Conservation (phyloP, 1,140 invertebrate species). For the Drosophila athabasca region DNA sequence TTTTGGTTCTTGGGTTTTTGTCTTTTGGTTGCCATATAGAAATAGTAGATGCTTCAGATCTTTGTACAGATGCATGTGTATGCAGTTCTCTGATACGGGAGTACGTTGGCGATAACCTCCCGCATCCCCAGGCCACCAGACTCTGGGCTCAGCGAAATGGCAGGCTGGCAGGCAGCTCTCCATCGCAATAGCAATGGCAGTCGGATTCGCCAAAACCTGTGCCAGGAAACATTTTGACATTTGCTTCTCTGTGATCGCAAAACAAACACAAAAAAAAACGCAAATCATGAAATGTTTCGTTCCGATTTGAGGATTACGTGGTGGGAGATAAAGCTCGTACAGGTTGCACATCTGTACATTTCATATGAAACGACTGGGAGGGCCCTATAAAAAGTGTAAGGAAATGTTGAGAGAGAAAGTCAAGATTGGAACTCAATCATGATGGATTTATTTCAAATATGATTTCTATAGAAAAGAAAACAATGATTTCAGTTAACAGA, state of each 20-base stretch:
- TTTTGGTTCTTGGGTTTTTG: conserved; percentile 13
- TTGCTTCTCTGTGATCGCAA: conserved; percentile 27
- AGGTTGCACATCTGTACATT: not conserved
- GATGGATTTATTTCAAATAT: too few species aligned
- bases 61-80: conserved; percentile 14
- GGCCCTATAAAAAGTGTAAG: too few species aligned
- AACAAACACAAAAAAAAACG: conserved; percentile 3
- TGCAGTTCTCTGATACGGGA: conserved; percentile 46
- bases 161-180: not conserved
- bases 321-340: conserved; percentile 5
- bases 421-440: too few species aligned
- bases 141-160: conserved; percentile 2
- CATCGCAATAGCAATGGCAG: conserved; percentile 49
- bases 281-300: not conserved
- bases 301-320: conserved; percentile 16
- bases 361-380: too few species aligned
- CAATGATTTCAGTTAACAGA: too few species aligned
- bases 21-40: conserved; percentile 32
- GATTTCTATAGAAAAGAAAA: too few species aligned
- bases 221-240: conserved; percentile 73
- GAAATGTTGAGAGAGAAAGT: too few species aligned
- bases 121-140: conserved; percentile 10
- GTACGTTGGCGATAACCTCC: conserved; percentile 53
- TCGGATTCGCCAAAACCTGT: conserved; percentile 32
- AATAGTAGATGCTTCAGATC: conserved; percentile 16